These are phyloP conservation scores for Poecilus cupreus DNA, from an alignment of 2,888 invertebrate species.

Conservation along the genomic window DNA sequence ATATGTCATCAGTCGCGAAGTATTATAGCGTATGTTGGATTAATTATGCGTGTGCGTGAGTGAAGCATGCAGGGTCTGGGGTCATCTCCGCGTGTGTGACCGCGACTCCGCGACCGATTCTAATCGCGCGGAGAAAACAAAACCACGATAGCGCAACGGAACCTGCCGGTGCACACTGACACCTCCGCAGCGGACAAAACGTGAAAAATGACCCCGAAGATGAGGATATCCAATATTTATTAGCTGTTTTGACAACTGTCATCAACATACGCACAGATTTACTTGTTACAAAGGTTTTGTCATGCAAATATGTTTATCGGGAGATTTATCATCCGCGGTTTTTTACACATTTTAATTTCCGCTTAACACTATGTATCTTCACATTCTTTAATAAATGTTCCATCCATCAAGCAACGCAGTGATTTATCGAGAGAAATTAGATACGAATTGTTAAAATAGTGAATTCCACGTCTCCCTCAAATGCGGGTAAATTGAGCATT, in stretches of 20 bases:
- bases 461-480: background rate
- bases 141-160: conserved; percentile 20
- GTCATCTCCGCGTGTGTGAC: background rate
- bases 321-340: conserved; percentile 11
- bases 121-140: conserved; percentile 15
- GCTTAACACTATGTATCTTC: conserved; percentile 3
- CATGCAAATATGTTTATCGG: conserved; percentile 25
- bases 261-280: conserved; percentile 17
- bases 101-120: background rate
- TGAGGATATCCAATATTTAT: conserved; percentile 21
- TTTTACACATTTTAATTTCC: conserved; percentile 17
- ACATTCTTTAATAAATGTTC: background rate
- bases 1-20: conserved; percentile 9
- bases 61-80: background rate
- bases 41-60: conserved; percentile 27
- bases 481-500: too few species aligned
- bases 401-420: too few species aligned
- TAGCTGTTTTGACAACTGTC: conserved; percentile 31
- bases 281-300: conserved; percentile 29
- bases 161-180: background rate
- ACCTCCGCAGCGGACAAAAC: conserved; percentile 9
- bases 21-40: background rate
- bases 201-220: conserved; percentile 36
- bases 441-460: too few species aligned
- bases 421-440: too few species aligned